Conservation (phyloP, 2,797 vertebrate species). For the Esox lucius region DNA sequence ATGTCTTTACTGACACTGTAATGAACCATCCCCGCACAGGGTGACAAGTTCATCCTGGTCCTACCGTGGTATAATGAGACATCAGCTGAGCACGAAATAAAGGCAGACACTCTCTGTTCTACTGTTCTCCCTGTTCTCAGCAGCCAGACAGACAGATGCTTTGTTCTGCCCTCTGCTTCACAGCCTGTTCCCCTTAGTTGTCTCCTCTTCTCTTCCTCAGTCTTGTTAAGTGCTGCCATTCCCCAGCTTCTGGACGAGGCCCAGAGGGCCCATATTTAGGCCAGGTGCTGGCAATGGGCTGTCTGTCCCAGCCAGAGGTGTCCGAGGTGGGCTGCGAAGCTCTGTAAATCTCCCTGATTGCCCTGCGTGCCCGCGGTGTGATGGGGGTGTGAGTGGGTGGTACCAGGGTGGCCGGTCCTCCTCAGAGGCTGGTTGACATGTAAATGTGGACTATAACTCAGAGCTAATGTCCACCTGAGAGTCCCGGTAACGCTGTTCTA, state of each 20-base stretch:
- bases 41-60: slow-evolving; percentile 71
- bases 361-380: slow-evolving; percentile 67
- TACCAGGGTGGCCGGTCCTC: slow-evolving; percentile 85
- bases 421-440: slow-evolving; percentile 93
- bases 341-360: slow-evolving; percentile 85
- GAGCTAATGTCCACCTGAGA: slow-evolving; percentile 90
- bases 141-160: slow-evolving; percentile 60
- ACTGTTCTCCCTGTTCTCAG: slow-evolving; percentile 59
- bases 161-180: slow-evolving; percentile 69
- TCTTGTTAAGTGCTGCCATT: slow-evolving; percentile 76
- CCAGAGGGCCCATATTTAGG: slow-evolving; percentile 78
- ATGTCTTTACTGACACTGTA: slow-evolving; percentile 59
- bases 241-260: slow-evolving; percentile 75
- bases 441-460: slow-evolving; percentile 95
- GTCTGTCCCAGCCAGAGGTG: slow-evolving; percentile 65
- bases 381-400: slow-evolving; percentile 55
- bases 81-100: slow-evolving; percentile 45
- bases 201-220: slow-evolving; percentile 67
- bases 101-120: slow-evolving; percentile 56
- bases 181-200: slow-evolving; percentile 61
- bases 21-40: slow-evolving; percentile 60
- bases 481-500: slow-evolving; percentile 67
- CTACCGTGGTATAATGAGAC: slow-evolving; percentile 63
- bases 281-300: slow-evolving; percentile 73
- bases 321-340: slow-evolving; percentile 66